Percentiles rank a stretch among this genome's conserved stretches.
Conservation (phyloP, 1,140 invertebrate genomes). For the Drosophila melanogaster region Release_6_plus_ISO1_MT NT_033779.5:7094001-7094500, state of each 20-base stretch:
- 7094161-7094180: constrained; percentile 53
- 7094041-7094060: constrained; percentile 78
- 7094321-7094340: constrained; percentile 1
- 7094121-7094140: background rate
- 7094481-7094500: background rate
- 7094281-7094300: constrained; percentile 38
- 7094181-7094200: constrained; percentile 82
- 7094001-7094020: constrained; percentile 58
- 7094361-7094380: background rate
- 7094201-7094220: constrained; percentile 48
- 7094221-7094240: constrained; percentile 48
- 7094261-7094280: constrained; percentile 32
- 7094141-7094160: constrained; percentile 29
- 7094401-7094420: no score
- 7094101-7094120: constrained; percentile 24
- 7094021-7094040: constrained; percentile 83
- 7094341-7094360: background rate
- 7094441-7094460: no score
- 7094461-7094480: no score
- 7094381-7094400: no score
- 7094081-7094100: constrained; percentile 81
- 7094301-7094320: constrained; percentile 3
- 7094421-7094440: no score
- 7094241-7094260: constrained; percentile 80
- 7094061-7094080: constrained; percentile 77